A percentile compares a stretch with the other conserved stretches of the same genome.
Conservation (phyloP, 1,140 invertebrate genomes). For the Procambarus virginalis region DNA sequence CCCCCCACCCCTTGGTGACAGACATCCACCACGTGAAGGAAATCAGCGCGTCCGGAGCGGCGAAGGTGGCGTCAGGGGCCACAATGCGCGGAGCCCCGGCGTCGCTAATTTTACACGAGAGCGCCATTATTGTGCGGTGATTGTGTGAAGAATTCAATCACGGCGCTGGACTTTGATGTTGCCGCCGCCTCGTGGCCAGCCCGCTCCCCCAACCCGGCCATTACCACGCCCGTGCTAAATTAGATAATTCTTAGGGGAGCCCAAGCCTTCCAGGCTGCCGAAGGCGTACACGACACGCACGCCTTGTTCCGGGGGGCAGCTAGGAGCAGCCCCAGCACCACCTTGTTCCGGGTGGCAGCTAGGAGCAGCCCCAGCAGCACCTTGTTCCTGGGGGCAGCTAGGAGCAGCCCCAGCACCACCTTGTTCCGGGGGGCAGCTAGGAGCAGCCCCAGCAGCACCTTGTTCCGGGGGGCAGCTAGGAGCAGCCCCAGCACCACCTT, state of each 20-base stretch:
- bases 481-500: no score
- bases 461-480: no score
- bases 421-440: no score
- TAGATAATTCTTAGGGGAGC: slow-evolving; percentile 27
- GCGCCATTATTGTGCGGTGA: slow-evolving; percentile 13
- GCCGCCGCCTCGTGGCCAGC: slow-evolving; percentile 16
- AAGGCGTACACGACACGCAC: no score
- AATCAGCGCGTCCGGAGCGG: neutral
- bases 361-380: no score
- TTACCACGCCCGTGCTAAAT: slow-evolving; percentile 47
- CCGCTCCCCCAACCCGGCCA: neutral
- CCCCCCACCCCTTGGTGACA: neutral
- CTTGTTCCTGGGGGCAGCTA: no score
- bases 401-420: no score
- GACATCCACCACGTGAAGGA: neutral
- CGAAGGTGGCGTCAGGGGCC: neutral
- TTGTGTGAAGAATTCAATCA: slow-evolving; percentile 53
- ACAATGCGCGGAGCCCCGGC: neutral
- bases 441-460: no score
- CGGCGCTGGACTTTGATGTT: slow-evolving; percentile 30
- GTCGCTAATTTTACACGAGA: slow-evolving; percentile 23
- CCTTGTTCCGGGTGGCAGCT: no score
- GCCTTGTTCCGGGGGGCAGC: no score
- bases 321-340: no score
- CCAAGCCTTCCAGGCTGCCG: neutral